Percentiles rank a stretch among this genome's conserved stretches.
Conservation (phyloP, 2,113 vertebrate species). For the Pollimyrus isidori region DNA sequence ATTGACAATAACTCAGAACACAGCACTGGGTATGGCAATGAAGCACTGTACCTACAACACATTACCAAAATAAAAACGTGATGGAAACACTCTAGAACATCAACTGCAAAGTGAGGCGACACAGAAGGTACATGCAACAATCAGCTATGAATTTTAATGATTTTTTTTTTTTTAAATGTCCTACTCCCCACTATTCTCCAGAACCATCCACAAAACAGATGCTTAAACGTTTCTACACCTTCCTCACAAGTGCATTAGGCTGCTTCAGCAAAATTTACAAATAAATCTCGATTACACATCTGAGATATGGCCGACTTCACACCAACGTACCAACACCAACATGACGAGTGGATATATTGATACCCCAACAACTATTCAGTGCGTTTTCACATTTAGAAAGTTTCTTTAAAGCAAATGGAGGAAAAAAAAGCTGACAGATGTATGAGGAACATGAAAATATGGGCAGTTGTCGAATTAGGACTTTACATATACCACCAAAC, state of each 20-base stretch:
- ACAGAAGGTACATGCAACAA: not conserved
- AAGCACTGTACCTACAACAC: not conserved
- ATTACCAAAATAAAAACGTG: not conserved
- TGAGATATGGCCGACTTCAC: not conserved
- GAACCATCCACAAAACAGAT: not conserved
- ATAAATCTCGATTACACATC: not conserved
- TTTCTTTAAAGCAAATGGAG: not conserved
- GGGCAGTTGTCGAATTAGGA: not conserved
- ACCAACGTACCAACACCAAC: conserved; percentile 7
- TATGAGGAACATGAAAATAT: not conserved
- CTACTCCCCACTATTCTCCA: not conserved
- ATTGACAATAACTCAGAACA: not conserved
- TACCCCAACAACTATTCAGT: not conserved
- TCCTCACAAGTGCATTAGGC: conserved; percentile 19
- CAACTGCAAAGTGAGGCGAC: not conserved
- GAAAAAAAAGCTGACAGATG: not conserved
- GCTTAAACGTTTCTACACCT: conserved; percentile 4
- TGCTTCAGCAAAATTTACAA: conserved; percentile 30
- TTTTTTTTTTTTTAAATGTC: not conserved
- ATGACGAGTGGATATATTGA: not conserved
- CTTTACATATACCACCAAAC: not conserved
- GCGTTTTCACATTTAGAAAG: conserved; percentile 5
- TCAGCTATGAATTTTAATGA: not conserved
- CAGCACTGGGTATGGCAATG: conserved; percentile 16
- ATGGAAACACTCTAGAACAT: not conserved